Evolutionary conservation across 53 echinoderm and acorn worm species (phyloP).

Genomic region (Paelopatides confundens): DNA sequence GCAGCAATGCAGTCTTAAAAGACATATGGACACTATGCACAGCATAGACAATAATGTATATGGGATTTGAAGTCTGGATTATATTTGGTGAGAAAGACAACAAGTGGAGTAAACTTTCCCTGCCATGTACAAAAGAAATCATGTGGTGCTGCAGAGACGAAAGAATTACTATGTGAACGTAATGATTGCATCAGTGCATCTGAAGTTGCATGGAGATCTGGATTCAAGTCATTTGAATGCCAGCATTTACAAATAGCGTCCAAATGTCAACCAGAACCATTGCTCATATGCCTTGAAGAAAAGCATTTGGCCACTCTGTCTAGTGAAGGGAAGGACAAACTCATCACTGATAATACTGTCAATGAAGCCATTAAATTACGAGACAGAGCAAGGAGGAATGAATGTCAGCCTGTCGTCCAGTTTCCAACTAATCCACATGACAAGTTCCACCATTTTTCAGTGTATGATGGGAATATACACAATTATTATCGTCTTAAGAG

Average conservation of each 20-base stretch:
- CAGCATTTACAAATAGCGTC: background rate
- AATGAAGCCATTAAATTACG: background rate
- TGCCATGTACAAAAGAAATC: background rate
- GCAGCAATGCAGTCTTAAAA: background rate
- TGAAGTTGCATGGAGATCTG: background rate
- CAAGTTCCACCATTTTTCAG: background rate
- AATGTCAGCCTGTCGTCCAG: background rate
- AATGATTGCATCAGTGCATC: background rate
- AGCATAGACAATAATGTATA: background rate
- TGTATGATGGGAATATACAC: constrained; percentile 2
- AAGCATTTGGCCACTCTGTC: background rate
- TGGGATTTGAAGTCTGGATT: background rate
- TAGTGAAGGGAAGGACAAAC: background rate
- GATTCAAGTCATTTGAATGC: background rate
- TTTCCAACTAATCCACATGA: background rate
- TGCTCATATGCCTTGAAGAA: background rate
- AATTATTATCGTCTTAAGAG: background rate
- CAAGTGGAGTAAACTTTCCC: background rate
- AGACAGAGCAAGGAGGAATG: background rate
- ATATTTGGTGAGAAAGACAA: background rate
- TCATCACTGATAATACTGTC: background rate
- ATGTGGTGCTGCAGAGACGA: background rate
- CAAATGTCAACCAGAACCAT: background rate
- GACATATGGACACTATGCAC: background rate
- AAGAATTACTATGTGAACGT: background rate